Evolutionary conservation across 2,888 invertebrate species (phyloP), one percentile per base, ranked within the genome.

Genomic region (Caenorhabditis becei): DNA sequence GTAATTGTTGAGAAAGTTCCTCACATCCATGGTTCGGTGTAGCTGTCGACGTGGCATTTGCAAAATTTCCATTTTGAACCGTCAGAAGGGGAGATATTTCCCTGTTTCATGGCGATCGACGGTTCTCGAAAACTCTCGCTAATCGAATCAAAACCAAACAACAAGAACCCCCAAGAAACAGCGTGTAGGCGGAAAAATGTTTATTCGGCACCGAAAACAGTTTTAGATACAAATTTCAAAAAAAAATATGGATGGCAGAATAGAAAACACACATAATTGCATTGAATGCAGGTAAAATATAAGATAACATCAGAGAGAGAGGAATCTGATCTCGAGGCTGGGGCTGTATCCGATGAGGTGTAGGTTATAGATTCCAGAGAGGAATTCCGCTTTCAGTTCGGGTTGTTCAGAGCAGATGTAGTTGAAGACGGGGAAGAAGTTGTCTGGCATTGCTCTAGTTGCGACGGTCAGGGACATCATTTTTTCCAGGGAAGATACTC

Each of bases 381-480:
- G 32, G 0, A 61, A 0, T 16, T 41, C 4, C 4, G 44, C 1
- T 28, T 61, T 75, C 8, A 53, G 14, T 1, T 16, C 44, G 8
- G n/a, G 0, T 1, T 20, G 14, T 0, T 16, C 18, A 1, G 28
- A 54, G 16, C 66, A 66, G 2, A 44, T 23, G 20, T 44, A 75
- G 32, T 75, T 53, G 53, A 66, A 66, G 7, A 66, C 10, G 0
- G 20, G 11, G n/a, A 51, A 66, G 32, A 74, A 74, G 32, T 66
- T 58, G 5, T 28, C 2, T 1, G 58, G 61, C n/a, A 61, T 32
- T 7, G 32, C 14, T 0, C 53, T 44, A 0, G 5, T 23, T 2
- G 47, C 61, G 7, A 75, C 53, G 4, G 54, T 3, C 0, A 75
- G 54, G 0, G 61, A 11, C 10, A 75, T 10, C 28, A 66, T 10